Evolutionary conservation across 2,888 invertebrate species (phyloP).

Genomic region (Siphonodentalium dalli): DNA sequence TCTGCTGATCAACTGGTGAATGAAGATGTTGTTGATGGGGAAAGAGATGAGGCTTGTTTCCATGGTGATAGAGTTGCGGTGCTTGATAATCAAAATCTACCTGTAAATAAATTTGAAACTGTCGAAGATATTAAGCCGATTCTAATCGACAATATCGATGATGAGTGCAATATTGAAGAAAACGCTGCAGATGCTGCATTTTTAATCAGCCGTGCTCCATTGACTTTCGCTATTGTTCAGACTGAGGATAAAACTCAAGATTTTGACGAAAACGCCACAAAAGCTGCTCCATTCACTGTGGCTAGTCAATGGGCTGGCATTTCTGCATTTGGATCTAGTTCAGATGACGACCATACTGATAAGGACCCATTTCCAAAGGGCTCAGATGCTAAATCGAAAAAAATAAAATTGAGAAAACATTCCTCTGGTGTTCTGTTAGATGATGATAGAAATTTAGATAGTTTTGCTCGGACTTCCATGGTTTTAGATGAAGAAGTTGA

Average conservation of each 20-base stretch:
- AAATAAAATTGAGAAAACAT: constrained; percentile 37
- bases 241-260: constrained; percentile 55
- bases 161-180: constrained; percentile 38
- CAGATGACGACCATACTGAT: constrained; percentile 69
- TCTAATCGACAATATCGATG: background rate
- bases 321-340: constrained; percentile 91
- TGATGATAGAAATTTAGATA: constrained; percentile 48
- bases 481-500: constrained; percentile 45
- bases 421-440: constrained; percentile 38
- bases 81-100: background rate
- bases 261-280: constrained; percentile 61
- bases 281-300: constrained; percentile 74
- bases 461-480: constrained; percentile 46
- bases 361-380: constrained; percentile 39
- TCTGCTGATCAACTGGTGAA: constrained; percentile 19
- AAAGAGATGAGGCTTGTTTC: constrained; percentile 19
- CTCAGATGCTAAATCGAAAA: constrained; percentile 39
- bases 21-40: constrained; percentile 24
- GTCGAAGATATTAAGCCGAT: constrained; percentile 1
- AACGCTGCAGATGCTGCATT: constrained; percentile 31
- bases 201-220: constrained; percentile 44
- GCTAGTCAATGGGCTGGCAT: constrained; percentile 91
- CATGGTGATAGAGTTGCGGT: constrained; percentile 3
- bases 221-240: constrained; percentile 53
- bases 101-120: no score